phyloP scores from a whole-genome alignment of 2,797 vertebrate species.

The Podarcis lilfordi region DNA sequence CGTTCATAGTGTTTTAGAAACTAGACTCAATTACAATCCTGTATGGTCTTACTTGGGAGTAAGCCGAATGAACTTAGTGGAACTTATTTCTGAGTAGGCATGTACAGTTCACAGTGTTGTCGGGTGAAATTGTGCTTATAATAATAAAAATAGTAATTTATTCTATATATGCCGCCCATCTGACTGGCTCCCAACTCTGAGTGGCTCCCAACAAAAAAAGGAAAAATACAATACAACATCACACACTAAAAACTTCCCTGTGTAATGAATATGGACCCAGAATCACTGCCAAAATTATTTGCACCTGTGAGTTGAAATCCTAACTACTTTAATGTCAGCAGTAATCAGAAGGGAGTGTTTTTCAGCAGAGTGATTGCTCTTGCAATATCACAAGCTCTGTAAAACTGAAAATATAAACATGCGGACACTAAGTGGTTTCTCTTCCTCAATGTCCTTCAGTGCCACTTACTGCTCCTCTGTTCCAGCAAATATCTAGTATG shows the following conservation, averaged over 20 bases:
- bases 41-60: too few relatives aligned
- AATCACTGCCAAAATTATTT: neutral
- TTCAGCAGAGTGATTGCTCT: neutral
- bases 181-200: too few relatives aligned
- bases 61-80: too few relatives aligned
- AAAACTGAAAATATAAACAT: neutral
- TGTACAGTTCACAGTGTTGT: neutral
- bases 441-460: neutral
- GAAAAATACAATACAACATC: too few relatives aligned
- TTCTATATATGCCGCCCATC: too few relatives aligned
- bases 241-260: neutral
- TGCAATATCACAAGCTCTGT: neutral
- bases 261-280: neutral
- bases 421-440: neutral
- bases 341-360: neutral
- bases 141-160: too few relatives aligned
- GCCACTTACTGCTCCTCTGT: neutral
- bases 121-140: neutral
- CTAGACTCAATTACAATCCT: neutral
- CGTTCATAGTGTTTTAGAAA: neutral
- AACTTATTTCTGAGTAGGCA: too few relatives aligned
- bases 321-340: neutral
- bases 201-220: too few relatives aligned
- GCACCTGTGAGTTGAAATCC: neutral
- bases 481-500: neutral